phyloP scores from a whole-genome alignment of 2,797 vertebrate genomes.

The Trematomus bernacchii region DNA sequence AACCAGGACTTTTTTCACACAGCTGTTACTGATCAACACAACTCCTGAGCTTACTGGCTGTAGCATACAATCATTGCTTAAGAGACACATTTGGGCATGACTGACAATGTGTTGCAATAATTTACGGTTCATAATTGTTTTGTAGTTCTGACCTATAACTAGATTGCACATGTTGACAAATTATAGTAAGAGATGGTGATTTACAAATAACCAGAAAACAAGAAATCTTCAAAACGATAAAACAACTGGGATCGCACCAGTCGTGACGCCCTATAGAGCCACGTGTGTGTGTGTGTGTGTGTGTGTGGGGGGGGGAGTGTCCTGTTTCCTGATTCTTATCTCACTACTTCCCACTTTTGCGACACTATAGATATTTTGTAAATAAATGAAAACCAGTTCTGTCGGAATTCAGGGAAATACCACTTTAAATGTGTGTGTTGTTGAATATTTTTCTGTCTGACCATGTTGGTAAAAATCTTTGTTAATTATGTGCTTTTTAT shows the following conservation, averaged over 20 bases:
- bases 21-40: conserved; percentile 34
- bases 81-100: conserved; percentile 11
- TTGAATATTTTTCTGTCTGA: not conserved
- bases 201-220: not conserved
- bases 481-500: not conserved
- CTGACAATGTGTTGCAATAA: not conserved
- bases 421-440: not conserved
- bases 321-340: too few species aligned
- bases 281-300: too few species aligned
- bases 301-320: too few species aligned
- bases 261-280: too few species aligned
- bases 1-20: conserved; percentile 5
- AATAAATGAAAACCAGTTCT: too few species aligned
- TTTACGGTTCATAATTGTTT: not conserved
- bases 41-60: conserved; percentile 1
- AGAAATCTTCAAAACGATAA: not conserved
- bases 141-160: not conserved
- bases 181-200: not conserved
- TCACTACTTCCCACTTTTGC: not conserved
- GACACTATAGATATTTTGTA: too few species aligned
- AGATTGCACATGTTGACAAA: not conserved
- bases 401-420: too few species aligned
- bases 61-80: not conserved
- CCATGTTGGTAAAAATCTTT: not conserved
- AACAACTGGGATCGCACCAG: too few species aligned